Percentiles rank a stretch among this genome's conserved stretches.
phyloP scores from a whole-genome alignment of 1,140 invertebrate genomes.

The Gonioctena quinquepunctata region DNA sequence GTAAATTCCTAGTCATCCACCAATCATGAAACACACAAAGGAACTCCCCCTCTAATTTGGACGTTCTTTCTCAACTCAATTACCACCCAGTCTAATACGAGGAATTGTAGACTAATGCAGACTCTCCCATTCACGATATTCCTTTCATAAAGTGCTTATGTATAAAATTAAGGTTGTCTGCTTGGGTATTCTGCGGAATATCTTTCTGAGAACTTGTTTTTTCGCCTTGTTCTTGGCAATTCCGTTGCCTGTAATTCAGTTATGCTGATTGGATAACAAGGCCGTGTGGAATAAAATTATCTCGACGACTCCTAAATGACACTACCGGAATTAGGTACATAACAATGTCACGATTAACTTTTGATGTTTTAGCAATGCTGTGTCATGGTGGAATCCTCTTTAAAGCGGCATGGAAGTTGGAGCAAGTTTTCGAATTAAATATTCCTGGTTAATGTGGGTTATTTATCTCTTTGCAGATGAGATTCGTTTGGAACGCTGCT shows the following conservation, averaged over 20 bases:
- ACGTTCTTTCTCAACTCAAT: neutral
- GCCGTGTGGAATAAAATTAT: neutral
- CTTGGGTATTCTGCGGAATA: neutral
- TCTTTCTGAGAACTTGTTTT: neutral
- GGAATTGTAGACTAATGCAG: neutral
- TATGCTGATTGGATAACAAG: neutral
- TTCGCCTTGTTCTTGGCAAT: neutral
- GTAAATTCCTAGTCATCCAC: no score
- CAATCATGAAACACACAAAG: neutral
- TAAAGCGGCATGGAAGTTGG: no score
- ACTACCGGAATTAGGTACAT: neutral
- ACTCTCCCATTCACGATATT: no score
- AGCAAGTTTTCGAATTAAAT: no score
- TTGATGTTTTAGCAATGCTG: neutral
- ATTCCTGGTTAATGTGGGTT: no score
- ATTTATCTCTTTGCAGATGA: no score
- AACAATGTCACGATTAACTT: neutral
- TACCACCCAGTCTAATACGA: neutral
- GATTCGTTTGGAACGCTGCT: no score
- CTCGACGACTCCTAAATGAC: neutral
- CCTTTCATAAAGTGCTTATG: neutral
- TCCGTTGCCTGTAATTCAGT: neutral
- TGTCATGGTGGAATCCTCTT: neutral
- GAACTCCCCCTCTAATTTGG: neutral
- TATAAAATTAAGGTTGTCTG: neutral